A percentile compares a stretch with the other conserved stretches of the same genome.
These are phyloP conservation scores for Gasterosteus aculeatus DNA, from an alignment of 2,113 vertebrate species.

Conservation along the genomic window DNA sequence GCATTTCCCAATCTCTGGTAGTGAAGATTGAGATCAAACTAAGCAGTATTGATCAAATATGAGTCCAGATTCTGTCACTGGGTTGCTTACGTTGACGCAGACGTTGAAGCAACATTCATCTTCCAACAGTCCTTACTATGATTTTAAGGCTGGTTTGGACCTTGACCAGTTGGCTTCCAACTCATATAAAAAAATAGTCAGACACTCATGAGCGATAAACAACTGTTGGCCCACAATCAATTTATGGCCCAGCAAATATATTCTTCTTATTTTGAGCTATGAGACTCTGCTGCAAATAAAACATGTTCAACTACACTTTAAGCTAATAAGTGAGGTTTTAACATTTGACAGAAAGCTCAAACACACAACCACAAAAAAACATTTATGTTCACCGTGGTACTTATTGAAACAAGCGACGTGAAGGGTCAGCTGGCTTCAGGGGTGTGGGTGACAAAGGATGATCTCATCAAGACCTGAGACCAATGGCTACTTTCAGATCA, in stretches of 20 bases:
- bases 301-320: background rate
- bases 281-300: background rate
- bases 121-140: background rate
- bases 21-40: background rate
- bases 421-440: background rate
- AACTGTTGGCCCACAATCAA: background rate
- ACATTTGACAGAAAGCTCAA: background rate
- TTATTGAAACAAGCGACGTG: background rate
- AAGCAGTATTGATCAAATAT: too few species aligned
- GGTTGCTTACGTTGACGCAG: background rate
- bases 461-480: conserved; percentile 21
- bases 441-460: background rate
- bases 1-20: background rate
- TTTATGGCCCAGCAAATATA: conserved; percentile 6
- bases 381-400: background rate
- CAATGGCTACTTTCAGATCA: conserved; percentile 24
- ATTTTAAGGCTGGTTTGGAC: conserved; percentile 16
- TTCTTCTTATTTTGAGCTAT: background rate
- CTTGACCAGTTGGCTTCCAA: conserved; percentile 49
- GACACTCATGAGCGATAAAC: background rate
- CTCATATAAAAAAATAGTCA: conserved; percentile 31
- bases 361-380: background rate
- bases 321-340: background rate
- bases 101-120: conserved; percentile 10
- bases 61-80: too few species aligned